A percentile compares a stretch with the other conserved stretches of the same genome.
Evolutionary conservation across 2,797 vertebrate species (phyloP).

Genomic region (Pteropus rufus): DNA sequence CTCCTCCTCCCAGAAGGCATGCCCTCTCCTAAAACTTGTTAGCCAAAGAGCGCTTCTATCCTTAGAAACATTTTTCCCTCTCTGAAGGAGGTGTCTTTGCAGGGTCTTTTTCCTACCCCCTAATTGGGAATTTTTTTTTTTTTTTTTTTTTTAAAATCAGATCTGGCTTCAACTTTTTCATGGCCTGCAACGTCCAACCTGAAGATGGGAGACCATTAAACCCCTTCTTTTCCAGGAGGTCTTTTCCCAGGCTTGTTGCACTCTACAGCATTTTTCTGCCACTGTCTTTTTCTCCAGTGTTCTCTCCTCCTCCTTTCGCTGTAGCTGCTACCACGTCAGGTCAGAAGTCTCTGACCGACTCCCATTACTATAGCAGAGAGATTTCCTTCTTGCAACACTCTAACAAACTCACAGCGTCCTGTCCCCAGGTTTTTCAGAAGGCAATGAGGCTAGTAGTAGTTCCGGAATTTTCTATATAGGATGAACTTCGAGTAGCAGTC

Average conservation of each 20-base stretch:
- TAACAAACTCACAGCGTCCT: neutral
- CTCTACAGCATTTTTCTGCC: neutral
- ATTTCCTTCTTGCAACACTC: neutral
- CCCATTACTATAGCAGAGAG: neutral
- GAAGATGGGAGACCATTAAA: neutral
- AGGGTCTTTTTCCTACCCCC: neutral
- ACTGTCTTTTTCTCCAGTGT: neutral
- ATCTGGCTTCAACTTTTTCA: neutral
- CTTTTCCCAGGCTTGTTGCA: neutral
- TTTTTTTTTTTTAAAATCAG: neutral
- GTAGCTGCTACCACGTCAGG: neutral
- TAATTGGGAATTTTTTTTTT: neutral
- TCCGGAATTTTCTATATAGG: neutral
- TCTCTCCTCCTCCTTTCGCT: neutral
- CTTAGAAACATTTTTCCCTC: neutral
- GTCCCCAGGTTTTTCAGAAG: neutral
- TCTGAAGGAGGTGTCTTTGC: neutral
- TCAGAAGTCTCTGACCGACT: neutral
- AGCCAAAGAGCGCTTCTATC: neutral
- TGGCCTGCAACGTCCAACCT: neutral
- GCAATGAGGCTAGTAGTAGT: neutral
- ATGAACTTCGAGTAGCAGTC: neutral
- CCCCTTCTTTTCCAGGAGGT: neutral
- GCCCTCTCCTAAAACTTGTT: neutral
- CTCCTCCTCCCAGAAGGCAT: neutral